Base-by-base conservation (phyloP, 1,140 invertebrate species). In the Formica selysi region DNA sequence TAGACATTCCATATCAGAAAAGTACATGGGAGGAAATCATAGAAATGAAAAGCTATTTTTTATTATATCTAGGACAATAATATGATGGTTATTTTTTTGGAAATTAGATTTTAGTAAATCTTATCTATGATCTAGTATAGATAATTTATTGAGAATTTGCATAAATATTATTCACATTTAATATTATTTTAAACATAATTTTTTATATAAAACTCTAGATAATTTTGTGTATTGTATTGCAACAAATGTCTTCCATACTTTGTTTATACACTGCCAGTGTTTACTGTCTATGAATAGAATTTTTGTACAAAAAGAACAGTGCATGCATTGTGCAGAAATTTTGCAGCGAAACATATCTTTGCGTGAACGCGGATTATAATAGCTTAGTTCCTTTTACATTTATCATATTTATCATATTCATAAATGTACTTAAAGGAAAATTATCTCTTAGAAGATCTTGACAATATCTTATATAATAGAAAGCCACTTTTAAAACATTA, bases 1-100 rank as follows among this genome's bases (percentile, higher is more conserved):
- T 73, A 76, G 8, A 86, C 87, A 89, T 81, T 89, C 64, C 68
- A 22, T 68, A 62, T 36, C 6, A 7, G n/a, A 38, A 10, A 4
- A 36, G 26, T 51, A 54, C 26, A 26, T 54, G 29, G 2, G 8
- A 8, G 4, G 10, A 38, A 38, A 29, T n/a, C 16, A 10, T 41
- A 41, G 3, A 16, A 6, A 36, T 48, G 4, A 80, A 7, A 38
- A 76, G 13, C 3, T 62, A 74, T 61, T 62, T 41, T 6, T 32
- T 5, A 29, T 36, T 7, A 65, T 51, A 36, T 26, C 29, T 22
- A 10, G 16, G 26, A 71, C 16, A 59, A 81, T 41, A 51, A 51
- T 22, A 22, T 68, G 8, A 16, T n/a, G 22, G 3, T 2, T 41
- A 73, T 44, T 44, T 81, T 44, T 44, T 81, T 59, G 4, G 5